A percentile compares a stretch with the other conserved stretches of the same genome.
Evolutionary conservation across 2,797 vertebrate genomes (phyloP).

Genomic region (Tenualosa thibaudeaui): DNA sequence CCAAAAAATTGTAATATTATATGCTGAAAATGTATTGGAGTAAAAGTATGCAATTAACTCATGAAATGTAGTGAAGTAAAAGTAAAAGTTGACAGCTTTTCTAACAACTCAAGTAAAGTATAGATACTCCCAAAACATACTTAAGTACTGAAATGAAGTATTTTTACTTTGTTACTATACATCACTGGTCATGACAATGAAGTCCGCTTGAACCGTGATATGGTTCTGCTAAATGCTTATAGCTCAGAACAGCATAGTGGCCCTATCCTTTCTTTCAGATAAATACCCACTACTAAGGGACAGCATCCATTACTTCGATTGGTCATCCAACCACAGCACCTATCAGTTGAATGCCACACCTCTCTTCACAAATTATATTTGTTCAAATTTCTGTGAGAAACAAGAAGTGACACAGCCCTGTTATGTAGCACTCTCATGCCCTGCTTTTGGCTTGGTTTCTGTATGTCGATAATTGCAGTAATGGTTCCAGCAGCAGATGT

Average conservation of each 20-base stretch:
- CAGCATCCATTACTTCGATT: neutral
- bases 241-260: neutral
- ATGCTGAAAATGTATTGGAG: no score
- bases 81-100: no score
- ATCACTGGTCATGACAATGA: no score
- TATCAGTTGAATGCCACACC: neutral
- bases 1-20: no score
- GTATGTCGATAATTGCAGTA: slow-evolving; percentile 2
- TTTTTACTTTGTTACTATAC: no score
- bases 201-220: neutral
- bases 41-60: no score
- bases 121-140: no score
- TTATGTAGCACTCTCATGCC: neutral
- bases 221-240: neutral
- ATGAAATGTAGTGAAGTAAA: no score
- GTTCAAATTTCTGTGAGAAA: neutral
- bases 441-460: neutral
- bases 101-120: no score
- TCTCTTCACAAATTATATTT: neutral
- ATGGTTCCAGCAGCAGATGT: neutral
- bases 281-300: neutral
- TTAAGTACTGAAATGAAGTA: no score
- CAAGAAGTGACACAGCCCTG: neutral
- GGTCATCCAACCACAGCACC: neutral
- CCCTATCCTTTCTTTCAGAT: neutral